Evolutionary conservation across 2,113 vertebrate species (phyloP), one percentile per base, ranked within the genome.

Genomic region (Myotis davidii): DNA sequence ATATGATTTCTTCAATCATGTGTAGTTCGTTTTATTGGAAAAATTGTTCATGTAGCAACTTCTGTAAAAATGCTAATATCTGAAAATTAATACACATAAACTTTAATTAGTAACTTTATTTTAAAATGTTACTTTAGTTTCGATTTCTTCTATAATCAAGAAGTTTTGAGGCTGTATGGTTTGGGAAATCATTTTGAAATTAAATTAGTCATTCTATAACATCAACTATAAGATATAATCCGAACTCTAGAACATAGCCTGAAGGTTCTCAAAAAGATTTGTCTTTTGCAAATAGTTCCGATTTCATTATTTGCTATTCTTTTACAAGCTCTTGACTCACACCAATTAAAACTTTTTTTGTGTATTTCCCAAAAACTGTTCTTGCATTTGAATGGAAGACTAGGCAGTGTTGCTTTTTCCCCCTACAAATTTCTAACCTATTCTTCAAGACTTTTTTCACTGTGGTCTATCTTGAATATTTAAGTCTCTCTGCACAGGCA

Each of bases 21-120:
- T n/a, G 42, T 29, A 56, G 34, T 8, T 84, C 85, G 34, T 8
- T 84, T 89, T 78, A 52, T 78, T 89, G 70, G 17, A 23, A n/a
- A 56, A 87, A 73, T 48, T 94, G 23, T 87, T 96, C 17, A 74
- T 74, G 37, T 56, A 50, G 12, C 42, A 17, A 78, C 21, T 83
- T 91, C 52, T 67, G 9, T 85, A 73, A 85, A 88, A 72, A 77
- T 78, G 14, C 23, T 88, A 29, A 25, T 64, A 27, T 42, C 32
- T 85, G 70, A 88, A 85, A 88, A 52, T 72, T 54, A 65, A 23
- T 88, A 9, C 45, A 69, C 4, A 50, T 50, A 84, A 27, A 67
- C 88, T 86, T 84, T 73, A 70, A 56, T 88, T 23, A 79, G 6
- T 79, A 39, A 52, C 48, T 94, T 91, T 84, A 78, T 83, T 94